Evolutionary conservation across 2,888 invertebrate species (phyloP).

Genomic region (Strigamia maritima): DNA sequence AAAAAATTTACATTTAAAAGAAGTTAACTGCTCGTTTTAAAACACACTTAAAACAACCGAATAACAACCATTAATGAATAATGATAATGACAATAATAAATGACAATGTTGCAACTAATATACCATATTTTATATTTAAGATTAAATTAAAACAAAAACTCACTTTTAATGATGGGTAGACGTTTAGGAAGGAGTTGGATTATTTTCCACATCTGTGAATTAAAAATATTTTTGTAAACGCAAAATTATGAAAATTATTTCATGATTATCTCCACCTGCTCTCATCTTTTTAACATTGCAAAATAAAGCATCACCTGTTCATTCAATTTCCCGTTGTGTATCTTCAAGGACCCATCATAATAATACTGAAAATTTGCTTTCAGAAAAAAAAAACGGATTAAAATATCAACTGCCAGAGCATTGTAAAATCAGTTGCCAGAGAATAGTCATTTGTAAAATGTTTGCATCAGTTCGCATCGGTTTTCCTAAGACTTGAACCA

Average conservation of each 20-base stretch:
- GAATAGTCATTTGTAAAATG: too few relatives aligned
- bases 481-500: too few relatives aligned
- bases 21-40: neutral
- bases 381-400: neutral
- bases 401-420: too few relatives aligned
- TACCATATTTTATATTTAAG: too few relatives aligned
- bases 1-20: neutral
- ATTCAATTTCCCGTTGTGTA: neutral
- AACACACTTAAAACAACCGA: neutral
- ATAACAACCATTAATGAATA: neutral
- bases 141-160: too few relatives aligned
- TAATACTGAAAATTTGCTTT: neutral
- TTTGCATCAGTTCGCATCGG: too few relatives aligned
- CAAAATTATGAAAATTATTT: slow-evolving; percentile 4
- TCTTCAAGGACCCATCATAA: neutral
- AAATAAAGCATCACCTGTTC: neutral
- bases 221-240: neutral
- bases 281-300: neutral
- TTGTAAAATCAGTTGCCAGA: too few relatives aligned
- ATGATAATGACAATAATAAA: neutral
- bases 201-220: neutral
- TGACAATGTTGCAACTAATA: too few relatives aligned
- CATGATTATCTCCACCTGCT: neutral
- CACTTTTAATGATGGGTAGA: neutral
- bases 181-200: neutral